Percentiles rank a stretch among this genome's conserved stretches.
phyloP scores from a whole-genome alignment of 2,888 invertebrate species.

The Timema podura region DNA sequence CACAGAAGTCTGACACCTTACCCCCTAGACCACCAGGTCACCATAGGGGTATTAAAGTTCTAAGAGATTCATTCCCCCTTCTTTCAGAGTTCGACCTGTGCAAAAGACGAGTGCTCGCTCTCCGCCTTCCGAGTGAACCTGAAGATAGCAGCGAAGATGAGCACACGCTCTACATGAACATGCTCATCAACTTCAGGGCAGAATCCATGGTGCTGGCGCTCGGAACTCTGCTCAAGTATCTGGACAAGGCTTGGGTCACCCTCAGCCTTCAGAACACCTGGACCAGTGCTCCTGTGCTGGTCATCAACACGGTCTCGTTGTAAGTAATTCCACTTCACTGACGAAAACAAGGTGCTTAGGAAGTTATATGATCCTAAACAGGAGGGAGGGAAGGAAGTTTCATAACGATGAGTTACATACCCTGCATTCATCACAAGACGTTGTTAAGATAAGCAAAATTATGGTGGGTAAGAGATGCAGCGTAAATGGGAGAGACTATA shows the following conservation, averaged over 20 bases:
- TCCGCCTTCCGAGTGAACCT: conserved; percentile 55
- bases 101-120: conserved; percentile 50
- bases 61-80: no score
- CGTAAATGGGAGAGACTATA: no score
- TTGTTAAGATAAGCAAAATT: no score
- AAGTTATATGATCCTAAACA: no score
- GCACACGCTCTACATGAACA: conserved; percentile 55
- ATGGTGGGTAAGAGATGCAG: no score
- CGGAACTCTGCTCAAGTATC: conserved; percentile 65
- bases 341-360: no score
- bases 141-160: conserved; percentile 51
- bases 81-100: conserved; percentile 56
- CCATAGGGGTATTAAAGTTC: no score
- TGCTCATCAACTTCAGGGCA: conserved; percentile 59
- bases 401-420: no score
- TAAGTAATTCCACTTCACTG: conserved; percentile 47
- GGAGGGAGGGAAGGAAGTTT: no score
- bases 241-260: conserved; percentile 61
- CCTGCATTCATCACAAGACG: no score
- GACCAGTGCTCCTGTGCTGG: conserved; percentile 45
- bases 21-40: no score
- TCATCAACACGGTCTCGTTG: conserved; percentile 58
- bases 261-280: conserved; percentile 37
- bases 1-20: no score
- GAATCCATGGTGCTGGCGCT: conserved; percentile 62